A percentile compares a stretch with the other conserved stretches of the same genome.
Evolutionary conservation across 2,888 invertebrate genomes (phyloP).

Genomic region (Eupithecia subfuscata): DNA sequence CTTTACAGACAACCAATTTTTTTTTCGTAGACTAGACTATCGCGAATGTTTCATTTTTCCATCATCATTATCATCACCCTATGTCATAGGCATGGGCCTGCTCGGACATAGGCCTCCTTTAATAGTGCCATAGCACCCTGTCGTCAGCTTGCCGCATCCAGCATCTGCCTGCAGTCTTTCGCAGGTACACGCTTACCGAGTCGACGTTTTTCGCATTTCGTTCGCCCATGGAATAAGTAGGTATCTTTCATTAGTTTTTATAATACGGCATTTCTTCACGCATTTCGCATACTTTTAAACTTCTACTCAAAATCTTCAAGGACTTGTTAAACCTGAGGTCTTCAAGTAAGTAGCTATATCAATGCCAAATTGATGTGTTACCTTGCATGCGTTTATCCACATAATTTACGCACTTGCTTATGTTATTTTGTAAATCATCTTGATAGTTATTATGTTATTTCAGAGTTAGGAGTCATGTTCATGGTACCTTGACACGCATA

Average conservation of each 20-base stretch:
- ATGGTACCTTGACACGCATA: neutral
- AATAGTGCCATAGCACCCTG: no score
- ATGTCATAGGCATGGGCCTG: no score
- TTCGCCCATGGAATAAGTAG: neutral
- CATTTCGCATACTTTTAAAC: no score
- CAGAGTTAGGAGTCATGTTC: neutral
- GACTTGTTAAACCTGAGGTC: neutral
- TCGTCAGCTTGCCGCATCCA: no score
- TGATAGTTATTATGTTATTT: neutral
- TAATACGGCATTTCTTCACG: no score
- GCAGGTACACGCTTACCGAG: neutral
- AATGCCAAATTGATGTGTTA: slow-evolving; percentile 17
- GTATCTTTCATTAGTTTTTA: no score
- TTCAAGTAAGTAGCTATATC: neutral
- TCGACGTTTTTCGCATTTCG: no score
- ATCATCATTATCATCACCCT: no score
- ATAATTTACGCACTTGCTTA: slow-evolving; percentile 18
- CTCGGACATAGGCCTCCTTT: no score
- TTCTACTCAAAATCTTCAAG: neutral
- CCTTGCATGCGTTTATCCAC: slow-evolving; percentile 26
- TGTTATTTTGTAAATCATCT: slow-evolving; percentile 24
- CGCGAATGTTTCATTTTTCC: no score
- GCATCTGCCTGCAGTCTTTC: neutral
- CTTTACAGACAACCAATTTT: no score
- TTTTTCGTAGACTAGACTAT: no score